Evolutionary conservation across 2,113 vertebrate genomes (phyloP).

Genomic region (Herpailurus yagouaroundi): DNA sequence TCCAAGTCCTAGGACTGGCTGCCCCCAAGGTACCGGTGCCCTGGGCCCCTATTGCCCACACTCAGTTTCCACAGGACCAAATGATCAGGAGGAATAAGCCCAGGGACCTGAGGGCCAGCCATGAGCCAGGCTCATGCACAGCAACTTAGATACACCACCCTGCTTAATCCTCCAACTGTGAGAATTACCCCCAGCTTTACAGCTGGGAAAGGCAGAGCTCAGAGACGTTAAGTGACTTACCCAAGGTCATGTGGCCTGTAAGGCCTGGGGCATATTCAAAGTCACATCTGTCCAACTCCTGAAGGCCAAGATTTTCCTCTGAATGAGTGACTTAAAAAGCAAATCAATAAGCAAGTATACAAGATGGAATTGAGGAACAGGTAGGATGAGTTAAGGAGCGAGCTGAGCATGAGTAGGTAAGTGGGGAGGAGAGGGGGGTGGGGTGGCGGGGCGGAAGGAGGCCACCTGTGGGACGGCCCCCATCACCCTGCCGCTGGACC

Average conservation of each 20-base stretch:
- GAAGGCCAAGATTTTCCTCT: not conserved
- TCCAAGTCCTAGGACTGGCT: not conserved
- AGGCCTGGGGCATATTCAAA: not conserved
- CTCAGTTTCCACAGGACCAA: not conserved
- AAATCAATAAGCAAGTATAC: not conserved
- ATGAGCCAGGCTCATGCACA: not conserved
- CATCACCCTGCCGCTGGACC: slow-evolving; percentile 51
- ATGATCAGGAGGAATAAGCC: not conserved
- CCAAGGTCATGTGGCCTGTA: not conserved
- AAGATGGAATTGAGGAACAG: not conserved
- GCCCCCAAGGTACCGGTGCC: not conserved
- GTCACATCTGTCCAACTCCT: not conserved
- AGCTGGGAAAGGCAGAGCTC: not conserved
- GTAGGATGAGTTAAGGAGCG: not conserved
- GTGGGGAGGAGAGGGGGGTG: not conserved
- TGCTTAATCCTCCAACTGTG: not conserved
- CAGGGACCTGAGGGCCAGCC: not conserved
- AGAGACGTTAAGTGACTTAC: not conserved
- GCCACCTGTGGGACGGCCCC: not conserved
- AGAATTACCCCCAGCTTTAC: not conserved
- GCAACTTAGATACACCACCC: not conserved
- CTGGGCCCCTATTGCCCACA: not conserved
- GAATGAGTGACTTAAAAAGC: not conserved
- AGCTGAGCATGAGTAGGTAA: not conserved
- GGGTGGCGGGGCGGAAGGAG: not conserved